Percentiles rank a stretch among this genome's conserved stretches.
phyloP scores from a whole-genome alignment of 2,113 vertebrate genomes.

The Sminthopsis crassicaudata region DNA sequence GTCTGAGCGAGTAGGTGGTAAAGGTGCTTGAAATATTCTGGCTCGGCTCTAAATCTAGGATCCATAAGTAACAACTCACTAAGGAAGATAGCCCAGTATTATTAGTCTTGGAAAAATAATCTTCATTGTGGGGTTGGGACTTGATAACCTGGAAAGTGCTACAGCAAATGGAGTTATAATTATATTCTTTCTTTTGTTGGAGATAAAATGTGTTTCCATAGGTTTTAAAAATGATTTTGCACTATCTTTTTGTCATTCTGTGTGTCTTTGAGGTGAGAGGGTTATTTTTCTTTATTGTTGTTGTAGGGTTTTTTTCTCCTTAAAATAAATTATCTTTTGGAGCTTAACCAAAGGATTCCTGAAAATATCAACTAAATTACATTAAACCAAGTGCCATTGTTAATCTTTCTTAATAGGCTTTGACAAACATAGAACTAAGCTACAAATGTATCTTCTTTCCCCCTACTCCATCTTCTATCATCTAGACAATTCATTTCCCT shows the following conservation, averaged over 20 bases:
- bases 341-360: slow-evolving; percentile 65
- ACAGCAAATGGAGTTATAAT: neutral
- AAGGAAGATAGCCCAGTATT: neutral
- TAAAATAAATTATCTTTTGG: slow-evolving; percentile 56
- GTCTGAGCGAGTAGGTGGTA: neutral
- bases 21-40: neutral
- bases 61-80: neutral
- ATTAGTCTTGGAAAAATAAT: neutral
- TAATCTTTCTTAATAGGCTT: slow-evolving; percentile 39
- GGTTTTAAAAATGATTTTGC: neutral
- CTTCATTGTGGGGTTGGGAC: neutral
- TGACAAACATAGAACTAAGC: slow-evolving; percentile 29
- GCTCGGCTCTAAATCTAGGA: neutral
- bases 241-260: neutral
- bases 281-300: slow-evolving; percentile 5
- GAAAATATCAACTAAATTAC: slow-evolving; percentile 66
- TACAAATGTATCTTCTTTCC: slow-evolving; percentile 42
- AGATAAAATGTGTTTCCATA: neutral
- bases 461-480: slow-evolving; percentile 34
- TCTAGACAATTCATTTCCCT: slow-evolving; percentile 10
- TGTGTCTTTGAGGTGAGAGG: neutral
- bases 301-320: neutral
- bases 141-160: neutral
- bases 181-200: neutral
- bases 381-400: slow-evolving; percentile 49